Percentiles rank a stretch among this genome's conserved stretches.
phyloP scores from a whole-genome alignment of 2,888 invertebrate genomes.

The Nymphalis c-album region DNA sequence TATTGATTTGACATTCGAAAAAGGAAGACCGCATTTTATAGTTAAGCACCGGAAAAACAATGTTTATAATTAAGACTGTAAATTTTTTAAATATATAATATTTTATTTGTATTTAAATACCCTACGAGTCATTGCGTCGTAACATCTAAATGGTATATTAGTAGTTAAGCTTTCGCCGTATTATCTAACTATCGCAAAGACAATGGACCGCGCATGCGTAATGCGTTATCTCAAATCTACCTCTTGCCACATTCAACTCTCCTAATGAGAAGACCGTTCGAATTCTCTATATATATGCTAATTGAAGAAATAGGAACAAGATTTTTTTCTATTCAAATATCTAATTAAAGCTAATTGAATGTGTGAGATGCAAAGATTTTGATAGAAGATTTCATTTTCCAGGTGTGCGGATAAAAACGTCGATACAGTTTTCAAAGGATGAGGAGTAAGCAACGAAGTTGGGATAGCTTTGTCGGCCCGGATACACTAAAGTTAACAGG shows the following conservation, averaged over 20 bases:
- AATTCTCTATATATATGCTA: slow-evolving; percentile 65
- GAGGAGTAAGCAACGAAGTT: slow-evolving; percentile 75
- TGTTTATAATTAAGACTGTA: not conserved
- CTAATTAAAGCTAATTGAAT: slow-evolving; percentile 63
- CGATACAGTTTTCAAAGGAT: slow-evolving; percentile 67
- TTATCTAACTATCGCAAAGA: slow-evolving; percentile 70
- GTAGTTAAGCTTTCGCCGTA: slow-evolving; percentile 62
- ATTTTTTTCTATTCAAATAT: slow-evolving; percentile 39
- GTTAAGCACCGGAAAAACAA: too few relatives aligned
- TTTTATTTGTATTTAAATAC: slow-evolving; percentile 8
- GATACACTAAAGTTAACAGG: slow-evolving; percentile 71
- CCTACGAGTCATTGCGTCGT: slow-evolving; percentile 51
- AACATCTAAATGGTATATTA: slow-evolving; percentile 58
- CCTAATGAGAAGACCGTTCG: slow-evolving; percentile 76
- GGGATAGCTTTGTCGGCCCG: slow-evolving; percentile 67
- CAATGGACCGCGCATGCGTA: slow-evolving; percentile 78
- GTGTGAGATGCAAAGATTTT: slow-evolving; percentile 30
- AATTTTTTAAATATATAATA: not conserved
- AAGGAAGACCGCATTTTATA: too few relatives aligned
- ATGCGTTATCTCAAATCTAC: slow-evolving; percentile 76
- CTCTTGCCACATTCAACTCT: slow-evolving; percentile 74
- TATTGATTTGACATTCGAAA: too few relatives aligned
- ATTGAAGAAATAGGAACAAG: slow-evolving; percentile 60
- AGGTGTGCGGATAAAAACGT: slow-evolving; percentile 32
- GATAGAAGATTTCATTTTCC: slow-evolving; percentile 17